These are phyloP conservation scores for Periophthalmodon schlosseri DNA, from an alignment of 2,113 vertebrate species.

Conservation along the genomic window DNA sequence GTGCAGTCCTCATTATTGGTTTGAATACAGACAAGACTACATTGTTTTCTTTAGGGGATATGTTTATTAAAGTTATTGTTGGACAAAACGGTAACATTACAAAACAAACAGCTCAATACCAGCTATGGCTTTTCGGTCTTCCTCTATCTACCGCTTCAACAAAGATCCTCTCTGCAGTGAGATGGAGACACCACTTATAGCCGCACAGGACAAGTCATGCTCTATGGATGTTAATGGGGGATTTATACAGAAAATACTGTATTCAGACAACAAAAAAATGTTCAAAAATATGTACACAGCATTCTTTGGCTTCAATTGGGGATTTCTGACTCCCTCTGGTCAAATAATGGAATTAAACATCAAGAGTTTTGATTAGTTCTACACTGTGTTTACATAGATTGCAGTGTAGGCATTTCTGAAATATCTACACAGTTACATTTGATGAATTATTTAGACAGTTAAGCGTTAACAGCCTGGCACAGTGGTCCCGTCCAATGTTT, in stretches of 20 bases:
- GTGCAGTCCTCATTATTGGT: neutral
- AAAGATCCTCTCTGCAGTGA: slow-evolving; percentile 3
- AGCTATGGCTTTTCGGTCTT: neutral
- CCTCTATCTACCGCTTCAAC: neutral
- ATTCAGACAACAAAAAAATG: too few relatives aligned
- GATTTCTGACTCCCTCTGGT: neutral
- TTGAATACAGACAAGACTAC: slow-evolving; percentile 7
- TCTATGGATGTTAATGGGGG: too few relatives aligned
- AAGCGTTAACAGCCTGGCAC: neutral
- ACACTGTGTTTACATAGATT: too few relatives aligned
- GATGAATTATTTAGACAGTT: too few relatives aligned
- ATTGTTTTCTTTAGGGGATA: slow-evolving; percentile 25
- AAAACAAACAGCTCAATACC: neutral
- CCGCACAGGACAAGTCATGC: neutral
- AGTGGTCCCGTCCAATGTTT: neutral
- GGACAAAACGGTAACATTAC: neutral
- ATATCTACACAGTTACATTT: too few relatives aligned
- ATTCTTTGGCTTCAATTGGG: neutral
- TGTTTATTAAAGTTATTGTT: slow-evolving; percentile 71
- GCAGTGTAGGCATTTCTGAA: too few relatives aligned
- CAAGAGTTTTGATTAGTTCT: neutral
- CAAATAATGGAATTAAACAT: neutral
- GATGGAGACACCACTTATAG: neutral
- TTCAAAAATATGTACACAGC: too few relatives aligned
- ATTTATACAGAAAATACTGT: too few relatives aligned